Conservation (phyloP, 2,888 invertebrate genomes). For the Drosophila falleni region DNA sequence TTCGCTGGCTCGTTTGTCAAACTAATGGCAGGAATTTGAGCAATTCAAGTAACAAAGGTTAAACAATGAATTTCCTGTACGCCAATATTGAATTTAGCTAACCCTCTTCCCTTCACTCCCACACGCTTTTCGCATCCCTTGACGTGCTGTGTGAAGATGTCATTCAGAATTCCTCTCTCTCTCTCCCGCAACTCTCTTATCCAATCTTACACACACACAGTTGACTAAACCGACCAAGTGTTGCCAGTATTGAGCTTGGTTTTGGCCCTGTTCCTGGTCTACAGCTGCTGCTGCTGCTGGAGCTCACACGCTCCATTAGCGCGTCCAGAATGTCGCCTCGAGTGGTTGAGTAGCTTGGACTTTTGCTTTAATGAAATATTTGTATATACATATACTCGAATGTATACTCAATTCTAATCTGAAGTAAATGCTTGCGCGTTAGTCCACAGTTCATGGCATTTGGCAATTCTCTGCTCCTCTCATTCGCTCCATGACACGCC, state of each 20-base stretch:
- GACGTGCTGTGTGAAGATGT: slow-evolving; percentile 55
- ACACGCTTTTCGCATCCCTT: not conserved
- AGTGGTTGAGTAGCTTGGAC: slow-evolving; percentile 39
- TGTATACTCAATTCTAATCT: slow-evolving; percentile 42
- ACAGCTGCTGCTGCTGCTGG: slow-evolving; percentile 53
- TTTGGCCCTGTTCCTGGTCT: not conserved
- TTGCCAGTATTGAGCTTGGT: slow-evolving; percentile 22
- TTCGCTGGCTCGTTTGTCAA: slow-evolving; percentile 79
- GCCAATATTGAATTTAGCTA: slow-evolving; percentile 76
- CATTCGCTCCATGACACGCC: slow-evolving; percentile 2
- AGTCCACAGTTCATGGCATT: slow-evolving; percentile 1
- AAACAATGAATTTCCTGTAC: slow-evolving; percentile 78
- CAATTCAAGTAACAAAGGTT: slow-evolving; percentile 82
- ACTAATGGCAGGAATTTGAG: slow-evolving; percentile 80
- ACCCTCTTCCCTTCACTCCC: slow-evolving; percentile 8
- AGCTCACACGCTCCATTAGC: slow-evolving; percentile 81
- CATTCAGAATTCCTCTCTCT: slow-evolving; percentile 17
- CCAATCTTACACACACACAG: slow-evolving; percentile 39
- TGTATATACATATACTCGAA: slow-evolving; percentile 30
- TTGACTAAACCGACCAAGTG: slow-evolving; percentile 71
- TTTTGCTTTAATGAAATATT: slow-evolving; percentile 70
- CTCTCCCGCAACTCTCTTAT: slow-evolving; percentile 17
- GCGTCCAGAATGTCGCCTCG: slow-evolving; percentile 53
- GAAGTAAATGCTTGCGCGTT: slow-evolving; percentile 58
- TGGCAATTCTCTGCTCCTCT: slow-evolving; percentile 2